Percentiles rank a stretch among this genome's conserved stretches.
Conservation (phyloP, 2,113 vertebrate genomes). For the Cacatua alba region DNA sequence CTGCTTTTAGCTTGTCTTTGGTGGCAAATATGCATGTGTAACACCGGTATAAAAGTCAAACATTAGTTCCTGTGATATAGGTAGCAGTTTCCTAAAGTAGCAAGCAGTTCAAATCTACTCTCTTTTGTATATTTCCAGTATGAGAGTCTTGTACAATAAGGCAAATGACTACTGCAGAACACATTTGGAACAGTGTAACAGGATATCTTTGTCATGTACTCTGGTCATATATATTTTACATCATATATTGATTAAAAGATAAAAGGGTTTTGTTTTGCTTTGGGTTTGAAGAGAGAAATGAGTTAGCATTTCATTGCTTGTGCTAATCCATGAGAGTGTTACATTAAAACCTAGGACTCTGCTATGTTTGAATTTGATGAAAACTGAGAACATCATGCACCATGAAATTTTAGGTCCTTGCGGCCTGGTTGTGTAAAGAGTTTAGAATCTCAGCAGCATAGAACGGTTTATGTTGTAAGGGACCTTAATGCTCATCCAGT, state of each 20-base stretch:
- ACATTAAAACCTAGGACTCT: neutral
- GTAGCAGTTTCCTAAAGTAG: neutral
- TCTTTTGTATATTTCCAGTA: neutral
- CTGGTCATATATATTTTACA: conserved; percentile 59
- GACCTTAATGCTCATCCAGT: neutral
- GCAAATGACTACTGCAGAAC: neutral
- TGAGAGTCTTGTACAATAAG: neutral
- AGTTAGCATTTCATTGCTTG: neutral
- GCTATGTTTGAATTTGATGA: neutral
- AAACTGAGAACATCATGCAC: neutral
- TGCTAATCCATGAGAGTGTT: neutral
- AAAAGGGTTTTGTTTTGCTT: conserved; percentile 45
- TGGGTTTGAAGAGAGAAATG: neutral
- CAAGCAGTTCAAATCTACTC: neutral
- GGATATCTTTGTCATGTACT: conserved; percentile 22
- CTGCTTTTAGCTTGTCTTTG: conserved; percentile 1
- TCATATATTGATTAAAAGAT: conserved; percentile 35
- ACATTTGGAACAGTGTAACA: conserved; percentile 9
- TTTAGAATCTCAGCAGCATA: neutral
- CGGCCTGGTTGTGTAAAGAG: neutral
- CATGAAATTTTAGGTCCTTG: neutral
- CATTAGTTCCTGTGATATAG: conserved; percentile 1
- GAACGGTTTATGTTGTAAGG: neutral
- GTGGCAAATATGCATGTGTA: neutral
- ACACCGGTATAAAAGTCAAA: conserved; percentile 16